Base-by-base conservation (phyloP, 2,797 vertebrate genomes). In the Pseudomugil gertrudae region DNA sequence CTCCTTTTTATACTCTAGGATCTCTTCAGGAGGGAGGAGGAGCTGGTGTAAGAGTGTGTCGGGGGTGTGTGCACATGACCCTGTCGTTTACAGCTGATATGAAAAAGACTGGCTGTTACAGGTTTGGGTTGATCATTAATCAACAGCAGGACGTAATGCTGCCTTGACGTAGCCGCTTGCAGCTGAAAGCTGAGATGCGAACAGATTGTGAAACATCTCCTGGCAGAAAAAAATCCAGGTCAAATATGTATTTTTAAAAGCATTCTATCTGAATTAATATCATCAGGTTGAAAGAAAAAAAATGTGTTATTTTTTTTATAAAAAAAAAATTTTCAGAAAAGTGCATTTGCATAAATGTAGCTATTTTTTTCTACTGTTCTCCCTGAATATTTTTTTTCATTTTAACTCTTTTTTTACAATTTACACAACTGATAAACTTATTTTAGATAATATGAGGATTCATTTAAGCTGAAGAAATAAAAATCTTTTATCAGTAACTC, bases 121-220 rank as follows among this genome's bases (percentile, higher is more conserved):
- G 38, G 30, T 61, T 1, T 14, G 6, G 8, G 82, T 88, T 63
- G 89, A 90, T 91, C 35, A 91, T 88, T 92, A 74, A 92, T 67
- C 53, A 13, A 54, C 59, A 3, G 5, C 7, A 1, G 58, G 48
- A 83, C 61, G 47, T 64, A 53, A 74, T 40, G 53, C 67, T 2
- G 30, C 66, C 60, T 26, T 53, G 27, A 21, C 1, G 11, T 27
- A 85, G 79, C 78, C 54, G 30, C 81, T 82, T 82, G 53, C 19
- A 7, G 55, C 72, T 51, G 66, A 59, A 14, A 73, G 45, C n/a
- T 67, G 15, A 66, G 33, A 30, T 10, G 55, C 15, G n/a, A 24
- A 38, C 35, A 54, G 47, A 2, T n/a, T 52, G n/a, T 15, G 2
- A 35, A 23, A 24, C 45, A 14, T 6, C 33, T 69, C 13, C 10